Conservation (phyloP, 2,113 vertebrate species). For the Strigops habroptila region DNA sequence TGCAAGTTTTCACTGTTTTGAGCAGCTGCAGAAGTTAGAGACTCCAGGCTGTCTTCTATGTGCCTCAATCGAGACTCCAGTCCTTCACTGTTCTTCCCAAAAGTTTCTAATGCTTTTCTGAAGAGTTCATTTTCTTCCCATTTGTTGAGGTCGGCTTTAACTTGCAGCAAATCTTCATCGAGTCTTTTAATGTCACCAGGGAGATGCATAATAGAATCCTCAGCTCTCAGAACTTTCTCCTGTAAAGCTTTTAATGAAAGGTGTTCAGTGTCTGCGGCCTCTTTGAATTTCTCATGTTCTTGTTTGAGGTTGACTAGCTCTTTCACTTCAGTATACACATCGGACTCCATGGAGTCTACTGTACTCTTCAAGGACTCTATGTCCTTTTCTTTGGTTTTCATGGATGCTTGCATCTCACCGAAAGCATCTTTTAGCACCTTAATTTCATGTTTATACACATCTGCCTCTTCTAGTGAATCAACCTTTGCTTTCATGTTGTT, state of each 20-base stretch:
- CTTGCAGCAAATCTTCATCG: conserved; percentile 65
- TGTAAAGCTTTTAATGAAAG: conserved; percentile 78
- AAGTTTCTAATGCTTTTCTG: conserved; percentile 53
- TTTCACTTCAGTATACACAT: conserved; percentile 88
- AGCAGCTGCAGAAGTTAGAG: conserved; percentile 16
- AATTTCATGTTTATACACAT: conserved; percentile 76
- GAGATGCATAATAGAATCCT: conserved; percentile 68
- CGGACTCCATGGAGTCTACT: conserved; percentile 80
- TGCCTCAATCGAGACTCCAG: conserved; percentile 74
- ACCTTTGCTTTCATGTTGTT: conserved; percentile 81
- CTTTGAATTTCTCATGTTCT: conserved; percentile 83
- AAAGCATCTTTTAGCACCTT: conserved; percentile 74
- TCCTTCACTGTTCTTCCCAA: conserved; percentile 65
- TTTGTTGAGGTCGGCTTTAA: conserved; percentile 32
- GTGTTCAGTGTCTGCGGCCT: conserved; percentile 70
- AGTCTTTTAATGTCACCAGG: conserved; percentile 71
- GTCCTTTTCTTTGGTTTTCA: conserved; percentile 70
- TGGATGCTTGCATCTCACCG: conserved; percentile 74
- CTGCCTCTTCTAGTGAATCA: conserved; percentile 68
- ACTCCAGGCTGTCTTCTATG: conserved; percentile 73
- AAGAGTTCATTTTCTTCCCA: conserved; percentile 57
- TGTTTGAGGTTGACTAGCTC: conserved; percentile 85
- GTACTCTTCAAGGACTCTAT: conserved; percentile 77
- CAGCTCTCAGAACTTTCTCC: conserved; percentile 71
- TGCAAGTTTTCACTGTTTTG: conserved; percentile 72